Conservation (phyloP, 2,888 invertebrate genomes). For the Dasypolia templi region DNA sequence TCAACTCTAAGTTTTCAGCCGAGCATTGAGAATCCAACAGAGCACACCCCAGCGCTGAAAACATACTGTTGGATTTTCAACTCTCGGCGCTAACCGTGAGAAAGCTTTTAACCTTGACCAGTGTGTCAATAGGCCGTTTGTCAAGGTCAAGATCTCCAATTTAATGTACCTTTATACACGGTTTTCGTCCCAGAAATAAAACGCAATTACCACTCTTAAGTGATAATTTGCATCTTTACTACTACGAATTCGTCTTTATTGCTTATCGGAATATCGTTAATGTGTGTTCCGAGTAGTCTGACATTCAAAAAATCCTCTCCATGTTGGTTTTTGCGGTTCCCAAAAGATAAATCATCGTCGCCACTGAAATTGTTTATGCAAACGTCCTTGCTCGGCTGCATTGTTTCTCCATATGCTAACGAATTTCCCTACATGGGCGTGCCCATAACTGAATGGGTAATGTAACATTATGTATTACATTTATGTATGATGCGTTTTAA, state of each 20-base stretch:
- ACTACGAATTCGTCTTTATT: conserved; percentile 53
- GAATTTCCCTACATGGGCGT: conserved; percentile 65
- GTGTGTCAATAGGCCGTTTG: conserved; percentile 21
- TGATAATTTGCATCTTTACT: conserved; percentile 42
- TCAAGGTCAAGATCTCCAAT: conserved; percentile 41
- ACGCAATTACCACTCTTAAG: conserved; percentile 27
- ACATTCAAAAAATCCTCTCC: conserved; percentile 52
- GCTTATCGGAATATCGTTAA: conserved; percentile 62
- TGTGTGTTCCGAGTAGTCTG: conserved; percentile 56
- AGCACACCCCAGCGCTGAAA: not conserved
- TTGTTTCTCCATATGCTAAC: conserved; percentile 75
- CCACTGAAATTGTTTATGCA: conserved; percentile 69
- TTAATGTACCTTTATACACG: conserved; percentile 2
- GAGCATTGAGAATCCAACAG: not conserved
- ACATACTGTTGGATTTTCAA: not conserved
- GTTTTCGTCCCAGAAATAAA: conserved; percentile 5
- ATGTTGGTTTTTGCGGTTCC: conserved; percentile 42
- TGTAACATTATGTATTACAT: conserved; percentile 49
- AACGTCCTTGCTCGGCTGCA: conserved; percentile 77
- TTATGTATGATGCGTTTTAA: conserved; percentile 31
- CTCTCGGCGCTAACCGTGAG: not conserved
- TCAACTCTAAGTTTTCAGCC: not conserved
- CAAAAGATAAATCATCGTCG: conserved; percentile 67
- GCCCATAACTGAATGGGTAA: conserved; percentile 60
- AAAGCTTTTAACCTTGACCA: conserved; percentile 38